Evolutionary conservation across 2,113 vertebrate genomes (phyloP).

Genomic region (Burhinus oedicnemus): DNA sequence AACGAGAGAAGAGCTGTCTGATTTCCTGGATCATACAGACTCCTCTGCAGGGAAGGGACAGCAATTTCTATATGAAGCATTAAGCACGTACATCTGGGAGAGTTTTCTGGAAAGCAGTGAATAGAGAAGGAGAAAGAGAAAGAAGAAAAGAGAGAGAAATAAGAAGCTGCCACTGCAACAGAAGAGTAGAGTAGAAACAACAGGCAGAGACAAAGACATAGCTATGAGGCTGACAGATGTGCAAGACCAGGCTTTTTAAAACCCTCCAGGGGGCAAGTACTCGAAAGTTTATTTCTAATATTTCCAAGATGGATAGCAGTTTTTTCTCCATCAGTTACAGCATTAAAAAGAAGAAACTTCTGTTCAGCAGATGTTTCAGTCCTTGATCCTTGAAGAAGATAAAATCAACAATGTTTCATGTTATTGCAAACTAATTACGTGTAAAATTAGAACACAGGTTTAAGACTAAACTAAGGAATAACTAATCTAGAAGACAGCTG

Average conservation of each 20-base stretch:
- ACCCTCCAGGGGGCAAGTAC: neutral
- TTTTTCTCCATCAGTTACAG: neutral
- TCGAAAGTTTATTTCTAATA: conserved; percentile 25
- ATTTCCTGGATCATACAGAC: neutral
- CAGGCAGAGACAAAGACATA: neutral
- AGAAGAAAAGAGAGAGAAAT: neutral
- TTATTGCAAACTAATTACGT: neutral
- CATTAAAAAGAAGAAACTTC: neutral
- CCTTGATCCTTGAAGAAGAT: neutral
- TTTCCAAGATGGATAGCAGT: neutral
- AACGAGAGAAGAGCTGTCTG: neutral
- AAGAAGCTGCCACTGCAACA: neutral
- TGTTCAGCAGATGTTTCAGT: neutral
- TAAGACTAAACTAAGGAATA: neutral
- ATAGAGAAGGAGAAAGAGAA: neutral
- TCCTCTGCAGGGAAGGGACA: neutral
- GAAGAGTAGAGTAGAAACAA: neutral
- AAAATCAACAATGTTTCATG: neutral
- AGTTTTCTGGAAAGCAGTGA: neutral
- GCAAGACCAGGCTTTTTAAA: neutral
- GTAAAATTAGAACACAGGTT: neutral
- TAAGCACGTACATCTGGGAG: neutral
- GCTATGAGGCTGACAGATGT: neutral
- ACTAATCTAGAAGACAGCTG: neutral
- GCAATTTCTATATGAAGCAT: neutral